Conservation (phyloP, 1,140 invertebrate genomes). For the Triops cancriformis region DNA sequence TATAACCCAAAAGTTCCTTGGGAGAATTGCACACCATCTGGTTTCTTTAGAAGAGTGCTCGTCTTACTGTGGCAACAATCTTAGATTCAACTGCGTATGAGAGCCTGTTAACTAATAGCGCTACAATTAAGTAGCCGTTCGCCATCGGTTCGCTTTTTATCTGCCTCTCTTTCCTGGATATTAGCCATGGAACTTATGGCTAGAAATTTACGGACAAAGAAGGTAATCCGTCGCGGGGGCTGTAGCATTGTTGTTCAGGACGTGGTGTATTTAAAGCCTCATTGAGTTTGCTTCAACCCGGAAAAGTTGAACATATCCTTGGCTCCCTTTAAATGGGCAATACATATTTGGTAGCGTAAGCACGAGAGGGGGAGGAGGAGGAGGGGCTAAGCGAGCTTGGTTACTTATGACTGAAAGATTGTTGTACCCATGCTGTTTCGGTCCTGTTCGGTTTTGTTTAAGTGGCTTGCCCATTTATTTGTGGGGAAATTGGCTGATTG, state of each 20-base stretch:
- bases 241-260: neutral
- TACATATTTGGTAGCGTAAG: too few species aligned
- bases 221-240: neutral
- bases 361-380: neutral
- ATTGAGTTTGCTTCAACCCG: neutral
- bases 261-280: neutral
- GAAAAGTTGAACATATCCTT: neutral
- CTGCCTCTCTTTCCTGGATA: neutral
- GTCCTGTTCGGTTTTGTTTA: neutral
- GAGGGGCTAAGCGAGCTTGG: neutral
- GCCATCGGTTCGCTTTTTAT: neutral
- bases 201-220: neutral
- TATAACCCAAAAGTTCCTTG: conserved; percentile 6
- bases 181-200: neutral
- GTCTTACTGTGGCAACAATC: neutral
- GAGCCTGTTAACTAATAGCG: neutral
- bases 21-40: conserved; percentile 8
- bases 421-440: neutral
- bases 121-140: neutral
- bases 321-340: too few species aligned
- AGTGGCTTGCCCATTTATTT: neutral
- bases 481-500: neutral
- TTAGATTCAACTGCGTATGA: neutral
- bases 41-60: neutral
- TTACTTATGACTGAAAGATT: neutral